Evolutionary conservation across 2,888 invertebrate species (phyloP).

Genomic region (Ophonus ardosiacus): DNA sequence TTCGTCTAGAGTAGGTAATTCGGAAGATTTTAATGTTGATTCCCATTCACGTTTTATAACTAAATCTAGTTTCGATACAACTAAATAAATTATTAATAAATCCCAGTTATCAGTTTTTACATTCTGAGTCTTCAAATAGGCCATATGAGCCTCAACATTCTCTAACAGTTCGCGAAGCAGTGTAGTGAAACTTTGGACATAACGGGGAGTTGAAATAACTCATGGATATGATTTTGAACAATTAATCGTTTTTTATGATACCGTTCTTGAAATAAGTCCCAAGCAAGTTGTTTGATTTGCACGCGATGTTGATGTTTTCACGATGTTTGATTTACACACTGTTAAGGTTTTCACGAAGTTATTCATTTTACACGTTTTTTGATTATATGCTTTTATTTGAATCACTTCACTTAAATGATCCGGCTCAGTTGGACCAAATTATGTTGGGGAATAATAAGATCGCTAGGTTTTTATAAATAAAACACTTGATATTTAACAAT

Average conservation of each 20-base stretch:
- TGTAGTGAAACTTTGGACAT: background rate
- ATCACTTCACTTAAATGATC: too few relatives aligned
- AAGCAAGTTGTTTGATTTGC: too few relatives aligned
- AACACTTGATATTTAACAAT: too few relatives aligned
- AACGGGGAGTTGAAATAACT: too few relatives aligned
- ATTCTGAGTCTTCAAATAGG: background rate
- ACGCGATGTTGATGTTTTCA: too few relatives aligned
- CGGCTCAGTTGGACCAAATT: too few relatives aligned
- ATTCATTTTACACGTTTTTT: too few relatives aligned
- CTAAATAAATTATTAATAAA: background rate
- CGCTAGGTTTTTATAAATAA: too few relatives aligned
- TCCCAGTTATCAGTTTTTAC: background rate
- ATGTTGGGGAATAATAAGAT: too few relatives aligned
- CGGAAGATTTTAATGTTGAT: constrained; percentile 11
- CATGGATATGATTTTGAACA: background rate
- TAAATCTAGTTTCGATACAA: constrained; percentile 34
- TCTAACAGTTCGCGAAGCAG: constrained; percentile 15
- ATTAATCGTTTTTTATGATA: background rate
- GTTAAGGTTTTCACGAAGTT: too few relatives aligned
- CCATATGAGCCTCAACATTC: background rate
- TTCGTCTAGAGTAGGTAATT: constrained; percentile 41
- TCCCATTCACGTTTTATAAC: constrained; percentile 58
- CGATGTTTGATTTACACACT: too few relatives aligned
- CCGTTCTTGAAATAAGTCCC: background rate
- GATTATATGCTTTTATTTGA: too few relatives aligned